phyloP scores from a whole-genome alignment of 2,797 vertebrate genomes.

The Molossus molossus region DNA sequence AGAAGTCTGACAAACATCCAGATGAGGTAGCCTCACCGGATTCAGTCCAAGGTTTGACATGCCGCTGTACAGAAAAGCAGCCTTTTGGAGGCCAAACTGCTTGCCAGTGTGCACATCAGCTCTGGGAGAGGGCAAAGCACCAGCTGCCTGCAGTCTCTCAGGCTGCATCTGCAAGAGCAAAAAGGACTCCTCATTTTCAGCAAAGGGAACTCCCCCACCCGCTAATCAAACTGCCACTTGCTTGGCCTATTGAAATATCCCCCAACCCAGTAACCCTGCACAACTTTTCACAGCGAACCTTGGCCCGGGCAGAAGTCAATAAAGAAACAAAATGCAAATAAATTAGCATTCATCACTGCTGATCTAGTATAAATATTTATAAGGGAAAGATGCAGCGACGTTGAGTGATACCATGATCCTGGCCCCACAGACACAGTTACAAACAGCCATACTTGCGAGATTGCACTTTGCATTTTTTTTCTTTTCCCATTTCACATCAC shows the following conservation, averaged over 20 bases:
- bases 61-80: constrained; percentile 73
- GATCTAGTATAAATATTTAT: constrained; percentile 90
- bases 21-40: constrained; percentile 46
- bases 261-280: constrained; percentile 84
- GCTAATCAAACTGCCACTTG: constrained; percentile 85
- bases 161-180: constrained; percentile 80
- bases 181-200: constrained; percentile 80
- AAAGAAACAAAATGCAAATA: constrained; percentile 89
- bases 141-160: constrained; percentile 67
- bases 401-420: constrained; percentile 88
- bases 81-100: constrained; percentile 67
- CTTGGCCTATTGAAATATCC: constrained; percentile 84
- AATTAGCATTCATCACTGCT: constrained; percentile 89
- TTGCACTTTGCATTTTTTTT: constrained; percentile 89
- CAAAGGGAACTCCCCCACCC: constrained; percentile 61
- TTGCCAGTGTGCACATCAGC: constrained; percentile 52
- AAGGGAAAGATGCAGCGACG: constrained; percentile 89
- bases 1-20: constrained; percentile 65
- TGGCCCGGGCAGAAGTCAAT: constrained; percentile 79
- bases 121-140: constrained; percentile 47
- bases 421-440: constrained; percentile 89
- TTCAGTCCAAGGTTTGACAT: constrained; percentile 70
- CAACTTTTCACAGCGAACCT: constrained; percentile 66
- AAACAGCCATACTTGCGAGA: constrained; percentile 89
- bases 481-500: constrained; percentile 91